phyloP scores from a whole-genome alignment of 2,113 vertebrate genomes.

The Empidonax alnorum region DNA sequence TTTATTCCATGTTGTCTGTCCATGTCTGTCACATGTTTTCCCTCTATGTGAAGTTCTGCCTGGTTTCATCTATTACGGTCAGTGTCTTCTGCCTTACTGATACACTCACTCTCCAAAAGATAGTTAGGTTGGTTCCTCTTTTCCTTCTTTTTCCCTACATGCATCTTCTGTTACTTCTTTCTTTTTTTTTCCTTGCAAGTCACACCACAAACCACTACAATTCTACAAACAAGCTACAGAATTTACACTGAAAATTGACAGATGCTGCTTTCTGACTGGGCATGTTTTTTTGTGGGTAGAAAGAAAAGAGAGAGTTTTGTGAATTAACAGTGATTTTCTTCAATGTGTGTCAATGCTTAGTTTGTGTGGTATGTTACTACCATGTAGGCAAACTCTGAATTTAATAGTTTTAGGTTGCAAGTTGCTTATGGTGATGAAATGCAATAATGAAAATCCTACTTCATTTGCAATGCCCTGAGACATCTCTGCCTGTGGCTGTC shows the following conservation, averaged over 20 bases:
- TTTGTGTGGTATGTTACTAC: neutral
- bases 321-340: neutral
- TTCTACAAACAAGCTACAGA: neutral
- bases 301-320: neutral
- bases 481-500: neutral
- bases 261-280: neutral
- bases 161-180: neutral
- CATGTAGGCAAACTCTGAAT: neutral
- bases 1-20: neutral
- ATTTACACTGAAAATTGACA: neutral
- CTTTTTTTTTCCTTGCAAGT: neutral
- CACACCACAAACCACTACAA: neutral
- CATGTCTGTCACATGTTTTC: neutral
- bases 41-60: neutral
- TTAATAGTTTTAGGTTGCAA: neutral
- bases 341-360: neutral
- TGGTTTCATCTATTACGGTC: neutral
- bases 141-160: neutral
- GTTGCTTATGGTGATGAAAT: neutral
- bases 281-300: neutral
- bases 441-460: neutral
- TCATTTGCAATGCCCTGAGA: neutral
- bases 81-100: neutral
- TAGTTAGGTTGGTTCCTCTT: neutral
- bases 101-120: neutral